Conservation (phyloP, 2,797 vertebrate genomes). For the Valencia hispanica region DNA sequence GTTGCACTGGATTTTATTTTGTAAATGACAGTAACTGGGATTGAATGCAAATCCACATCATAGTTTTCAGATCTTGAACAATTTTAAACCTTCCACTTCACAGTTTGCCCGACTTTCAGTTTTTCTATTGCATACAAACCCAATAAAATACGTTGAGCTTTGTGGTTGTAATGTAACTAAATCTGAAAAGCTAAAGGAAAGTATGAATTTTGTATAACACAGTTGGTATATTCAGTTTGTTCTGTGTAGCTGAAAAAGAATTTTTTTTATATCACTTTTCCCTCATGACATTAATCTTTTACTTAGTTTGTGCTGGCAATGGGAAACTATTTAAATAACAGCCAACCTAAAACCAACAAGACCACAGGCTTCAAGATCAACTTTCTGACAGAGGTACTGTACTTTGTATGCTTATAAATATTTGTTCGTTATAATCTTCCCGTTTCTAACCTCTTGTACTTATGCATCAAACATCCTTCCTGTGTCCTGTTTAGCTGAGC, state of each 20-base stretch:
- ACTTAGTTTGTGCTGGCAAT: conserved; percentile 95
- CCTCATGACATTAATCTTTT: conserved; percentile 15
- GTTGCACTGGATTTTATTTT: neutral
- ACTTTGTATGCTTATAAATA: neutral
- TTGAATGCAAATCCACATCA: neutral
- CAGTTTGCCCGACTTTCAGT: neutral
- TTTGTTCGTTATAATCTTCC: neutral
- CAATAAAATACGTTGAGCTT: neutral
- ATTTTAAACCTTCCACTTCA: neutral
- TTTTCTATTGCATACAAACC: neutral
- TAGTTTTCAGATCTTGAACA: neutral
- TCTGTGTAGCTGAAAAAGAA: neutral
- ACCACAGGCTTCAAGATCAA: conserved; percentile 98
- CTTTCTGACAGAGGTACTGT: conserved; percentile 92
- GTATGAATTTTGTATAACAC: neutral
- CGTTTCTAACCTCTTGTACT: neutral
- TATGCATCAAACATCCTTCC: neutral
- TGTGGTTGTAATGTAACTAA: neutral
- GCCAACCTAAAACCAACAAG: conserved; percentile 92
- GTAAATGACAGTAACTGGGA: neutral
- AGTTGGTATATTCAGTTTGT: neutral
- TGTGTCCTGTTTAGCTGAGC: conserved; percentile 85
- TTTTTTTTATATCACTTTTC: neutral
- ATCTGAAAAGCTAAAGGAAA: neutral
- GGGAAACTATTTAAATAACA: conserved; percentile 98